Conservation (phyloP, 2,113 vertebrate genomes). For the Spea bombifrons region DNA sequence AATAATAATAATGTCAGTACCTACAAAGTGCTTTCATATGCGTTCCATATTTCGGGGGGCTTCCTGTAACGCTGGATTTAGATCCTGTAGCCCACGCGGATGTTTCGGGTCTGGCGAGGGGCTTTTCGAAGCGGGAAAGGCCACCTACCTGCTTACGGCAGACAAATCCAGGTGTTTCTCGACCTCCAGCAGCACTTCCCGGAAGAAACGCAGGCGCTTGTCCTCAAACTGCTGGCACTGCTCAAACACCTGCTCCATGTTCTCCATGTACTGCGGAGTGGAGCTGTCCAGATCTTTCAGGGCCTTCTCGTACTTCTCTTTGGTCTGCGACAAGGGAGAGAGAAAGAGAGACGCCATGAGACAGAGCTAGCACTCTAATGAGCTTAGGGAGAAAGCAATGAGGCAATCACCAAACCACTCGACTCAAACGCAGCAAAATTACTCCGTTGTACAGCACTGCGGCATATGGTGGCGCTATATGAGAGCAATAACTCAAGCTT, state of each 20-base stretch:
- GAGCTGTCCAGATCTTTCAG: constrained; percentile 85
- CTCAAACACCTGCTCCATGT: constrained; percentile 97
- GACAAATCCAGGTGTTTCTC: constrained; percentile 94
- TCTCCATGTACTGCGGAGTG: constrained; percentile 95
- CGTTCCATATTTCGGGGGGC: too few species aligned
- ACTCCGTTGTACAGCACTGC: too few species aligned
- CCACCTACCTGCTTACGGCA: constrained; percentile 75
- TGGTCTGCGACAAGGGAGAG: constrained; percentile 66
- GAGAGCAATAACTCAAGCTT: too few species aligned
- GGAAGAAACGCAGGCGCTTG: constrained; percentile 86
- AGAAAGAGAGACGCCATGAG: neutral
- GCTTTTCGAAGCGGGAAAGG: too few species aligned
- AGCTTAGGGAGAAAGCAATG: too few species aligned
- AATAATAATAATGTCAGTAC: too few species aligned
- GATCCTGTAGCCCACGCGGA: neutral
- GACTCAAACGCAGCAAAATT: too few species aligned
- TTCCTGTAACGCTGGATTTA: constrained; percentile 32
- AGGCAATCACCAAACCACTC: too few species aligned
- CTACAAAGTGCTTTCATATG: too few species aligned
- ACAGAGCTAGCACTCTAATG: neutral
- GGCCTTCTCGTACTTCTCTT: constrained; percentile 89
- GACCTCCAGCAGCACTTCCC: constrained; percentile 84
- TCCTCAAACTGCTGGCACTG: constrained; percentile 96
- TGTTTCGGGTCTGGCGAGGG: too few species aligned
- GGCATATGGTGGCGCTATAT: too few species aligned